A percentile compares a stretch with the other conserved stretches of the same genome.
Conservation (phyloP, 1,140 invertebrate genomes). For the Lycorma delicatula region DNA sequence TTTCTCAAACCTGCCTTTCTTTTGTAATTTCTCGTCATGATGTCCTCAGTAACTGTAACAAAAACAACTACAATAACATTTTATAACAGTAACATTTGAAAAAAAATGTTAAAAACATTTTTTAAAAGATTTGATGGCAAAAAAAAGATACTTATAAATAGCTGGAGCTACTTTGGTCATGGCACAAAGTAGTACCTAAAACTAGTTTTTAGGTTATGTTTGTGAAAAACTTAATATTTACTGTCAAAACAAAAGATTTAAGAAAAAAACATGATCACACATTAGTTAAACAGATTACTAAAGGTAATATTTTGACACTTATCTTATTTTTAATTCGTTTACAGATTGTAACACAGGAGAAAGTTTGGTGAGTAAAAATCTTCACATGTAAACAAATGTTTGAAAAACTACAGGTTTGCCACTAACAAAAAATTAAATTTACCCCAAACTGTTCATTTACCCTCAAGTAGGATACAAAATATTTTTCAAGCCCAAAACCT, state of each 20-base stretch:
- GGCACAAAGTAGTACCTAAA: conserved; percentile 13
- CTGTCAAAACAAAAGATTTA: conserved; percentile 8
- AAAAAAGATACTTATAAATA: background rate
- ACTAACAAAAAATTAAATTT: conserved; percentile 15
- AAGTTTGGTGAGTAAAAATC: conserved; percentile 11
- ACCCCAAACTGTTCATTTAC: conserved; percentile 9
- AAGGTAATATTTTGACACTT: conserved; percentile 9
- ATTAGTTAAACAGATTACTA: conserved; percentile 4
- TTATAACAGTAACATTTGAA: too few relatives aligned
- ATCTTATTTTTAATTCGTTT: conserved; percentile 10
- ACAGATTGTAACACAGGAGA: background rate
- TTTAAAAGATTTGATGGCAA: too few relatives aligned
- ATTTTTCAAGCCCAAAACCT: conserved; percentile 10
- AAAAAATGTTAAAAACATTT: too few relatives aligned
- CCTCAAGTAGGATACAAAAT: background rate
- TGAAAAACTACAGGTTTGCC: conserved; percentile 5
- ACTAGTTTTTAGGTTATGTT: conserved; percentile 5
- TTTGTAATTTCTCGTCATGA: conserved; percentile 16
- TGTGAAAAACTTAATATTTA: conserved; percentile 1
- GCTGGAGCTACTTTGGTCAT: conserved; percentile 1
- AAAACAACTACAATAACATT: too few relatives aligned
- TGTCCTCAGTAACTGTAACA: conserved; percentile 13
- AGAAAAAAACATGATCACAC: conserved; percentile 11
- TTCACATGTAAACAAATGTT: conserved; percentile 7
- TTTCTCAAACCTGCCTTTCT: too few relatives aligned